phyloP scores from a whole-genome alignment of 2,113 vertebrate species.

The Centrocercus urophasianus region DNA sequence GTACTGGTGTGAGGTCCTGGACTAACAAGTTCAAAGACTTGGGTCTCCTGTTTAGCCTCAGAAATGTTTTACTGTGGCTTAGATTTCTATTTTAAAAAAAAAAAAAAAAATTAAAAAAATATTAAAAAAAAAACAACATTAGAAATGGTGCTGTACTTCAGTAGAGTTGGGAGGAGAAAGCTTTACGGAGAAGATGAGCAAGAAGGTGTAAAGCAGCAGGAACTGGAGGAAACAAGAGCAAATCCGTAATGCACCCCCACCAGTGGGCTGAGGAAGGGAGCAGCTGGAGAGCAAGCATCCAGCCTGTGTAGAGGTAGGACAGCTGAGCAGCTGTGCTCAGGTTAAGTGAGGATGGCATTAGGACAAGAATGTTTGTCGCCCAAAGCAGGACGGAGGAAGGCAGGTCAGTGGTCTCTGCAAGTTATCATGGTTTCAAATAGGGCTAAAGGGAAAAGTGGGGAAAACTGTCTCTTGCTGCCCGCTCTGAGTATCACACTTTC shows the following conservation, averaged over 20 bases:
- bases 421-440: neutral
- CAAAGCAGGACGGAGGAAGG: neutral
- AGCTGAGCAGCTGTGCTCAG: neutral
- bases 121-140: neutral
- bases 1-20: conserved; percentile 32
- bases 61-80: conserved; percentile 3
- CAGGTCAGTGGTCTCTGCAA: neutral
- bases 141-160: neutral
- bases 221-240: conserved; percentile 17
- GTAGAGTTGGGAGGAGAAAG: neutral
- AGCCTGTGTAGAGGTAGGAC: neutral
- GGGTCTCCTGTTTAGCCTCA: conserved; percentile 2
- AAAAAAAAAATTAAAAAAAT: no score
- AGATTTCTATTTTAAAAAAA: neutral
- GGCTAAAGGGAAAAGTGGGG: neutral
- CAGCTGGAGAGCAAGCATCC: conserved; percentile 5
- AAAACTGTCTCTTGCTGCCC: neutral
- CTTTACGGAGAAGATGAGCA: neutral
- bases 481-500: neutral
- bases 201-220: neutral
- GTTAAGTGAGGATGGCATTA: neutral
- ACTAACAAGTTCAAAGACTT: neutral
- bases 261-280: neutral
- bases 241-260: conserved; percentile 5
- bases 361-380: neutral